Percentiles rank a stretch among this genome's conserved stretches.
Evolutionary conservation across 2,888 invertebrate species (phyloP).

Genomic region (Acrobasis repandana): DNA sequence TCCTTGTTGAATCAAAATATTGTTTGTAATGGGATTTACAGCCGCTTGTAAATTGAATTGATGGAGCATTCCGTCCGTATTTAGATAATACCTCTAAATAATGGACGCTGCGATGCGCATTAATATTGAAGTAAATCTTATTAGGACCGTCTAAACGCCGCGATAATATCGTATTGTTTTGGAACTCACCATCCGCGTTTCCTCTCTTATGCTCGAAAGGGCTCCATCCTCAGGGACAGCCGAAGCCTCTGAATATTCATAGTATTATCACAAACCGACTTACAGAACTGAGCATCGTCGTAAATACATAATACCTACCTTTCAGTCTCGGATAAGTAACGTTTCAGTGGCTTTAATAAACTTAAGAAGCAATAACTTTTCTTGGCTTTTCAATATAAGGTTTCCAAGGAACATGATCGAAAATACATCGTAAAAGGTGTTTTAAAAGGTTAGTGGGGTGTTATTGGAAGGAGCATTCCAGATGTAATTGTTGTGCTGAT

Average conservation of each 20-base stretch:
- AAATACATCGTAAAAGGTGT: constrained; percentile 47
- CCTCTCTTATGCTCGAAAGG: constrained; percentile 79
- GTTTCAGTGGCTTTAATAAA: constrained; percentile 41
- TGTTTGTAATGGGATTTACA: constrained; percentile 26
- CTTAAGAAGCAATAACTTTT: not conserved
- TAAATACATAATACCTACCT: constrained; percentile 69
- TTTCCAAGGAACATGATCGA: constrained; percentile 35
- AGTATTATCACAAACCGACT: constrained; percentile 76
- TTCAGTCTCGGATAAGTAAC: constrained; percentile 56
- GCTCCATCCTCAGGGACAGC: constrained; percentile 73
- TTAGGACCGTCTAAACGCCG: constrained; percentile 78
- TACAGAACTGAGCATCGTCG: constrained; percentile 67
- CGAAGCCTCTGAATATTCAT: constrained; percentile 76
- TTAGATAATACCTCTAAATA: constrained; percentile 76
- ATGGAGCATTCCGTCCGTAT: constrained; percentile 56
- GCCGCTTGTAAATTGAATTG: constrained; percentile 54
- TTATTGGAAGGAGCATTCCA: constrained; percentile 73
- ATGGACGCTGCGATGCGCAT: constrained; percentile 78
- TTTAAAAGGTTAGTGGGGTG: constrained; percentile 64
- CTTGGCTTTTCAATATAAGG: constrained; percentile 9
- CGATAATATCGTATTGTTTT: constrained; percentile 82
- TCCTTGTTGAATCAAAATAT: too few relatives aligned
- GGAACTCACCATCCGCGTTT: constrained; percentile 76
- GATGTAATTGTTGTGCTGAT: constrained; percentile 80
- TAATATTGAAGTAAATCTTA: constrained; percentile 82